Percentiles rank a stretch among this genome's conserved stretches.
These are phyloP conservation scores for Vesta saturnalis DNA, from an alignment of 2,888 invertebrate species.

Conservation along the genomic window DNA sequence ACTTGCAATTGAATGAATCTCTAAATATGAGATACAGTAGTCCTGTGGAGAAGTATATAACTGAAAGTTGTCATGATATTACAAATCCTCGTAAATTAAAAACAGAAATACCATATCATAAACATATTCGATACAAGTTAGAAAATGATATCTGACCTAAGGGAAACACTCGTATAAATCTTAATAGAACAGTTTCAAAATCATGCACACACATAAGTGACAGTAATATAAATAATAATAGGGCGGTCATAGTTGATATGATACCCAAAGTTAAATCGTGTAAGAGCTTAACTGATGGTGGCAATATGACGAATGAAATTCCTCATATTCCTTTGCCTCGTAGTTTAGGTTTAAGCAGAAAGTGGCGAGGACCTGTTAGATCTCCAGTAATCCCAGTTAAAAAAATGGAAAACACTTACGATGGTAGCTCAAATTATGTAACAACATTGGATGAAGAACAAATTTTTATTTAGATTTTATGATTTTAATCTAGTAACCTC, in stretches of 20 bases:
- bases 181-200: constrained; percentile 51
- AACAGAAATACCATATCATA: constrained; percentile 60
- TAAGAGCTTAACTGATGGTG: background rate
- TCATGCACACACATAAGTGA: constrained; percentile 53
- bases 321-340: constrained; percentile 66
- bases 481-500: background rate
- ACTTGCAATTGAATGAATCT: constrained; percentile 4
- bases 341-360: constrained; percentile 68
- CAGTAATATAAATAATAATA: constrained; percentile 36
- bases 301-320: constrained; percentile 18
- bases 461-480: constrained; percentile 70
- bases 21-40: constrained; percentile 34
- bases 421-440: constrained; percentile 63
- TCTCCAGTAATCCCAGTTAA: constrained; percentile 75
- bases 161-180: background rate
- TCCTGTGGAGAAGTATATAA: constrained; percentile 57
- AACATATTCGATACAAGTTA: constrained; percentile 61
- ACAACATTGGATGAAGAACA: constrained; percentile 70
- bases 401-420: constrained; percentile 47
- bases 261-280: constrained; percentile 51
- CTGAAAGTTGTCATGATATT: constrained; percentile 58
- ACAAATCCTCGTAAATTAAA: constrained; percentile 55
- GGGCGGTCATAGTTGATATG: constrained; percentile 56
- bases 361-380: constrained; percentile 71
- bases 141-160: constrained; percentile 48